Base-by-base conservation (phyloP, 2,797 vertebrate species). In the Enteromius viviparus region DNA sequence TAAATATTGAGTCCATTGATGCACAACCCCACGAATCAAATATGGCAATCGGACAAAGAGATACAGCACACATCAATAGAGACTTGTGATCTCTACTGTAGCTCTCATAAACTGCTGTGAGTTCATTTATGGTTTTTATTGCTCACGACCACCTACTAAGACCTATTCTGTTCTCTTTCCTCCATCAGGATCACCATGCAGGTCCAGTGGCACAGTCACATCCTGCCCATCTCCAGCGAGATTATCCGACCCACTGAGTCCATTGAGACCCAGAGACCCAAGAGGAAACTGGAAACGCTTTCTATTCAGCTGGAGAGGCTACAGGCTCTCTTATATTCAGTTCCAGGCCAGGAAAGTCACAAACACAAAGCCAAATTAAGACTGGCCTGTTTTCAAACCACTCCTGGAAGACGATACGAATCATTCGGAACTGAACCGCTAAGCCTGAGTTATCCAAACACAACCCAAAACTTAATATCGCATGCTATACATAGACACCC, bases 201-300 rank as follows among this genome's bases (percentile, higher is more conserved):
- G 91, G 92, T 89, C 90, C 74, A 83, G 87, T 89, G 91, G 90
- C 91, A 92, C 90, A 91, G 93, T 92, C 91, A 94, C 93, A 94
- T 94, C 94, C 94, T 94, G 91, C 89, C 92, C 93, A 93, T 93
- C 93, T 93, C 91, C 91, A 91, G 89, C 87, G 91, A 94, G 92
- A 94, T 95, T 94, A 95, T 94, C 90, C 93, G 91, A 93, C 87
- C 91, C 94, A 93, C 87, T 93, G 93, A 94, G 88, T 92, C 93
- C 93, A 94, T 93, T 94, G 90, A 94, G 85, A 82, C 58, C 9
- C 66, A 87, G 88, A 85, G 90, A 92, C 92, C 89, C 86, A 88
- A 89, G 88, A 90, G 88, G 92, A 93, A 94, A 92, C 92, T 76
- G 84, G 91, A 94, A 88, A 89, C 84, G 64, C 89, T 89, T 85